These are phyloP conservation scores for Pseudochromis fuscus DNA, from an alignment of 2,797 vertebrate species.

Conservation along the genomic window DNA sequence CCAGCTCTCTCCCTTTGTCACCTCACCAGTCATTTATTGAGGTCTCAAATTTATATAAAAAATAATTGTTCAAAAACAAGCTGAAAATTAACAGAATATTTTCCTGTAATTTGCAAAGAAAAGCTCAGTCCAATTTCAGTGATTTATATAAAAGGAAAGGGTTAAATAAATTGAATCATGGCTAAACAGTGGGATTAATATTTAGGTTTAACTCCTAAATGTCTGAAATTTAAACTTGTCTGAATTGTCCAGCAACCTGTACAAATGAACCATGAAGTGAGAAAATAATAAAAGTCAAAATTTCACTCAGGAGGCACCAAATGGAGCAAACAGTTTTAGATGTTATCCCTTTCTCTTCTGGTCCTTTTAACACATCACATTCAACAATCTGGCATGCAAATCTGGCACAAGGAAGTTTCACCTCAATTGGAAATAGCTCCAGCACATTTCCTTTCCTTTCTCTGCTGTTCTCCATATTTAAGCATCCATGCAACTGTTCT, in stretches of 20 bases:
- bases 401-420: constrained; percentile 44
- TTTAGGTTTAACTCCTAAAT: too few relatives aligned
- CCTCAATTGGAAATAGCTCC: constrained; percentile 28
- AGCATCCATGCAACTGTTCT: too few relatives aligned
- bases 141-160: background rate
- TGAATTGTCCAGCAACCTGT: background rate
- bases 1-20: constrained; percentile 26
- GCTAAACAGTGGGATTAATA: background rate
- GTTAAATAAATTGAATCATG: background rate
- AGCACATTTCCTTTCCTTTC: constrained; percentile 22
- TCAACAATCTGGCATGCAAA: constrained; percentile 28
- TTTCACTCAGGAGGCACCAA: constrained; percentile 12
- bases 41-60: background rate
- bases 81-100: background rate
- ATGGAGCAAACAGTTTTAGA: constrained; percentile 29
- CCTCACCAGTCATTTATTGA: constrained; percentile 1
- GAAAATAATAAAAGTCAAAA: background rate
- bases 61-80: background rate
- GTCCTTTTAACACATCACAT: too few relatives aligned
- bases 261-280: background rate
- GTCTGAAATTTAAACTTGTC: too few relatives aligned
- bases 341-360: too few relatives aligned
- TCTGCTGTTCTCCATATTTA: too few relatives aligned
- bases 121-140: background rate
- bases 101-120: background rate